Evolutionary conservation across 2,113 vertebrate species (phyloP).

Genomic region (Nycticebus coucang): DNA sequence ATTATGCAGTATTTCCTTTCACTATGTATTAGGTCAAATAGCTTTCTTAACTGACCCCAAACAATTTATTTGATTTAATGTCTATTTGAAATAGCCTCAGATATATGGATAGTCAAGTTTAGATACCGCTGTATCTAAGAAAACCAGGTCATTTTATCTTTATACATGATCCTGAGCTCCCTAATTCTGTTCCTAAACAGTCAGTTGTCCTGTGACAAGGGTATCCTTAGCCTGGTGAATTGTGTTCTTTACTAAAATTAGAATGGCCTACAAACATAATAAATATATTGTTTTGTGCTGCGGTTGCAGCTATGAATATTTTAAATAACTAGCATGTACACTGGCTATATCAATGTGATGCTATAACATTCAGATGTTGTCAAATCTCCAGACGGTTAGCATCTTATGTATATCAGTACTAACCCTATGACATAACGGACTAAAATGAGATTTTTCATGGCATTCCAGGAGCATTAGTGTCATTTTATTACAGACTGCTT

Average conservation of each 20-base stretch:
- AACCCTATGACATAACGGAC: slow-evolving; percentile 47
- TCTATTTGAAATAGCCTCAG: neutral
- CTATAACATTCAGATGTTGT: neutral
- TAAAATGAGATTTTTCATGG: slow-evolving; percentile 43
- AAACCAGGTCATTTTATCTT: neutral
- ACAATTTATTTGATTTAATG: neutral
- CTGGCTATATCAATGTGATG: neutral
- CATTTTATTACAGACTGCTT: slow-evolving; percentile 63
- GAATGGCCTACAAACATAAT: neutral
- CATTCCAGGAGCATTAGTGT: slow-evolving; percentile 42
- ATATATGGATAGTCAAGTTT: neutral
- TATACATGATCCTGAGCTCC: neutral
- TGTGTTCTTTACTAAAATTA: neutral
- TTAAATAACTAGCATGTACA: neutral
- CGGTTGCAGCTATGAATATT: neutral
- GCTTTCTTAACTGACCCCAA: neutral
- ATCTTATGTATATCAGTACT: slow-evolving; percentile 34
- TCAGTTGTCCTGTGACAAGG: neutral
- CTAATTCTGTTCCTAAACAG: neutral
- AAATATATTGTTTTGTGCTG: neutral
- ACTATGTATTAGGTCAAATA: neutral
- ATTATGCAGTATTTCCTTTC: neutral
- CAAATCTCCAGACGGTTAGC: slow-evolving; percentile 49
- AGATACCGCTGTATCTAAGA: neutral
- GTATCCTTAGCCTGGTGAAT: neutral